phyloP scores from a whole-genome alignment of 2,888 invertebrate genomes.

The Ochlodes sylvanus region DNA sequence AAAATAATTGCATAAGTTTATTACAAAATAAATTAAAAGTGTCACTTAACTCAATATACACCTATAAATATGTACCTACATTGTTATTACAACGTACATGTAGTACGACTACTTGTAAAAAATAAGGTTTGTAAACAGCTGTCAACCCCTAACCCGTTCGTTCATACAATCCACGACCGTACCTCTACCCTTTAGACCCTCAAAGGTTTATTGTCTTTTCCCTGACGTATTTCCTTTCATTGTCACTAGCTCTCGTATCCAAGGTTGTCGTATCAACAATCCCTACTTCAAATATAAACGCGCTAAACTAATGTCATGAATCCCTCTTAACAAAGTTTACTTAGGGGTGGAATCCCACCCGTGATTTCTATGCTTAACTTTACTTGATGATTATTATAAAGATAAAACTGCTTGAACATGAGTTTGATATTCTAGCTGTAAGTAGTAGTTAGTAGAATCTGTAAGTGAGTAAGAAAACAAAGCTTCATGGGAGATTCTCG shows the following conservation, averaged over 20 bases:
- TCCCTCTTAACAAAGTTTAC: slow-evolving; percentile 10
- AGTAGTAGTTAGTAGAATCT: too few relatives aligned
- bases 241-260: slow-evolving; percentile 12
- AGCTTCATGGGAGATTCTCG: too few relatives aligned
- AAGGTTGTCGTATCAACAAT: slow-evolving; percentile 8
- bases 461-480: too few relatives aligned
- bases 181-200: slow-evolving; percentile 36
- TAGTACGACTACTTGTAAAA: neutral
- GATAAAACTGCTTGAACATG: too few relatives aligned
- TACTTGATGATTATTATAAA: too few relatives aligned
- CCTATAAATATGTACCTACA: too few relatives aligned
- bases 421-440: too few relatives aligned
- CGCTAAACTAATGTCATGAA: slow-evolving; percentile 5
- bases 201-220: slow-evolving; percentile 32
- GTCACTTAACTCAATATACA: too few relatives aligned
- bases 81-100: too few relatives aligned
- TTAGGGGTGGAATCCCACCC: neutral
- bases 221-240: slow-evolving; percentile 24
- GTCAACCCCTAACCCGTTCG: slow-evolving; percentile 35
- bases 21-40: too few relatives aligned
- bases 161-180: slow-evolving; percentile 35
- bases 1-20: too few relatives aligned
- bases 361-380: neutral
- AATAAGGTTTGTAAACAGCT: slow-evolving; percentile 18
- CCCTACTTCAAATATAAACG: slow-evolving; percentile 10